Percentiles rank a stretch among this genome's conserved stretches.
These are phyloP conservation scores for Numenius phaeopus DNA, from an alignment of 2,797 vertebrate species.

Conservation along the genomic window DNA sequence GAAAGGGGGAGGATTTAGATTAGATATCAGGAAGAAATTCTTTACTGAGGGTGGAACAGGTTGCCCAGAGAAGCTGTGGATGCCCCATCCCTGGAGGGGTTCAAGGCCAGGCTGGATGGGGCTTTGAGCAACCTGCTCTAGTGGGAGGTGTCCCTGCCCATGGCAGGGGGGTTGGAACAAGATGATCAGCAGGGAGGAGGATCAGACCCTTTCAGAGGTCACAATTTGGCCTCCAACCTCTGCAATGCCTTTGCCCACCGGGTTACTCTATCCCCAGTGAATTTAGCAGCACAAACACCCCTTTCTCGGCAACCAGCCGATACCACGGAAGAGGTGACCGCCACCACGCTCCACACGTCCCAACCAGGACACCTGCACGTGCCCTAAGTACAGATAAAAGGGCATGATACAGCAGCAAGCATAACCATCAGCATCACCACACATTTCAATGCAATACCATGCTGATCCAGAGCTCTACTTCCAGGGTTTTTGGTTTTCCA, in stretches of 20 bases:
- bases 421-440: neutral
- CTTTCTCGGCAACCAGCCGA: neutral
- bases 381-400: neutral
- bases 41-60: too few relatives aligned
- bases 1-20: too few relatives aligned
- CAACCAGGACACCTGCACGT: neutral
- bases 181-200: too few relatives aligned
- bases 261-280: neutral
- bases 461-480: neutral
- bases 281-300: neutral
- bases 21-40: too few relatives aligned
- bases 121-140: too few relatives aligned
- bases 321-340: neutral
- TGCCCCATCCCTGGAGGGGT: too few relatives aligned
- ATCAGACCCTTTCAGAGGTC: neutral
- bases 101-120: too few relatives aligned
- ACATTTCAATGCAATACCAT: neutral
- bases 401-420: rapidly evolving
- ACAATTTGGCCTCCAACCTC: neutral
- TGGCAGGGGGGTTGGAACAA: too few relatives aligned
- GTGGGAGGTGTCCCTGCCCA: too few relatives aligned
- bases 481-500: slow-evolving; percentile 13
- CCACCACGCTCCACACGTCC: rapidly evolving
- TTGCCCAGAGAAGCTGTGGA: too few relatives aligned
- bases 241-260: neutral